Conservation (phyloP, 2,888 invertebrate genomes). For the Tolmerus cingulatus region DNA sequence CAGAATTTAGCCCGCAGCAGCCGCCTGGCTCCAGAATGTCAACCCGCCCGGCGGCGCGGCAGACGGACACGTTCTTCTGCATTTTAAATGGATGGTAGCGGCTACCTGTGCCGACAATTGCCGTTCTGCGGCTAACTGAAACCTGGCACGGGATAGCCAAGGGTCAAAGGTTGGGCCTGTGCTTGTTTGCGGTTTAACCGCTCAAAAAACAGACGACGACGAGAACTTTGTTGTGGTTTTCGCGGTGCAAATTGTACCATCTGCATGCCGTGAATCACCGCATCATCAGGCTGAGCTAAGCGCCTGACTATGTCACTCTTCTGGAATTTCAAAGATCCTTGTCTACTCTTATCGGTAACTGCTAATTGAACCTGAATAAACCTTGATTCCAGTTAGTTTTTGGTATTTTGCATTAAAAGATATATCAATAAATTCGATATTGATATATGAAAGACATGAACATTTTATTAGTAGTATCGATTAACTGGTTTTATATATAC, state of each 20-base stretch:
- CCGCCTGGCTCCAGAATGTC: background rate
- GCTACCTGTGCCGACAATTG: background rate
- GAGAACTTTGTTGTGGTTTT: background rate
- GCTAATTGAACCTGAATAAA: background rate
- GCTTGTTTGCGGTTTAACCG: constrained; percentile 1
- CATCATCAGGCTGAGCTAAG: background rate
- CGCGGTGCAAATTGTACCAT: background rate
- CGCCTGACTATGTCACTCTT: background rate
- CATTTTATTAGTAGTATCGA: background rate
- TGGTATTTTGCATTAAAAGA: no score
- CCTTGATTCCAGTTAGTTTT: no score
- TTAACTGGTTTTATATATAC: background rate
- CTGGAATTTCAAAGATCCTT: constrained; percentile 4
- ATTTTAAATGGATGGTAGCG: constrained; percentile 2
- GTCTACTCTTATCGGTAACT: background rate
- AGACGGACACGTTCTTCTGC: background rate
- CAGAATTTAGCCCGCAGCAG: background rate
- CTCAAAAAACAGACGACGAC: background rate
- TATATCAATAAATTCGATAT: background rate
- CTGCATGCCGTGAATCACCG: background rate
- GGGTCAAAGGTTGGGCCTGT: background rate
- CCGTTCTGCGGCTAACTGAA: background rate
- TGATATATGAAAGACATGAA: background rate
- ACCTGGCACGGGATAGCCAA: background rate
- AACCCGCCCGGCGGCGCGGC: background rate